phyloP scores from a whole-genome alignment of 2,888 invertebrate genomes.

The Dryomyza anilis region DNA sequence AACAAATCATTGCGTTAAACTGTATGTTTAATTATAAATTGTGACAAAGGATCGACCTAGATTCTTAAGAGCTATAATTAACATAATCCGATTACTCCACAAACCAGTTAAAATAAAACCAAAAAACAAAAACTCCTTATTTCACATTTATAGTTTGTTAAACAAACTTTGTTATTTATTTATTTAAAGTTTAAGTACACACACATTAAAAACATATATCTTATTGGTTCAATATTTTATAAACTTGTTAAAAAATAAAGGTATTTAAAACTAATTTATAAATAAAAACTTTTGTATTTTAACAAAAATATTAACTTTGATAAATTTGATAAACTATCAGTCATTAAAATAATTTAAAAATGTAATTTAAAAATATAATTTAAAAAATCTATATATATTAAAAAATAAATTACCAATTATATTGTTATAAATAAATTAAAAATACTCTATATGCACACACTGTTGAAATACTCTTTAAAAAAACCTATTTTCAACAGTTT shows the following conservation, averaged over 20 bases:
- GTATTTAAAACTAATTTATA: no score
- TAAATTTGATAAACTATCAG: slow-evolving; percentile 57
- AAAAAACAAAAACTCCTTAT: no score
- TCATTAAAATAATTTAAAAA: slow-evolving; percentile 46
- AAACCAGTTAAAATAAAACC: no score
- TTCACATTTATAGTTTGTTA: slow-evolving; percentile 8
- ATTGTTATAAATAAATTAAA: neutral
- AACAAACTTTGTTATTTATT: slow-evolving; percentile 24
- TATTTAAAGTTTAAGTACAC: slow-evolving; percentile 42
- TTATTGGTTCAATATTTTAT: neutral
- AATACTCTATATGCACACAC: no score
- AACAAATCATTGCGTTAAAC: no score
- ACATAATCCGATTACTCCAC: no score
- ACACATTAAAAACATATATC: slow-evolving; percentile 27
- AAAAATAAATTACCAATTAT: slow-evolving; percentile 1
- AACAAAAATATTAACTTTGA: no score
- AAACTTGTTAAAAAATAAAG: no score
- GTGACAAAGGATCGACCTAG: no score
- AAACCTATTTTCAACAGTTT: slow-evolving; percentile 8
- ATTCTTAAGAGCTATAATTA: no score
- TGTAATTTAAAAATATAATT: slow-evolving; percentile 9
- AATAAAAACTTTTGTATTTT: no score
- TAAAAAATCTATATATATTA: slow-evolving; percentile 26
- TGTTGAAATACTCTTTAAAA: neutral
- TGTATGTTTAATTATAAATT: no score